These are phyloP conservation scores for Perognathus longimembris DNA, from an alignment of 2,113 vertebrate genomes.

Conservation along the genomic window DNA sequence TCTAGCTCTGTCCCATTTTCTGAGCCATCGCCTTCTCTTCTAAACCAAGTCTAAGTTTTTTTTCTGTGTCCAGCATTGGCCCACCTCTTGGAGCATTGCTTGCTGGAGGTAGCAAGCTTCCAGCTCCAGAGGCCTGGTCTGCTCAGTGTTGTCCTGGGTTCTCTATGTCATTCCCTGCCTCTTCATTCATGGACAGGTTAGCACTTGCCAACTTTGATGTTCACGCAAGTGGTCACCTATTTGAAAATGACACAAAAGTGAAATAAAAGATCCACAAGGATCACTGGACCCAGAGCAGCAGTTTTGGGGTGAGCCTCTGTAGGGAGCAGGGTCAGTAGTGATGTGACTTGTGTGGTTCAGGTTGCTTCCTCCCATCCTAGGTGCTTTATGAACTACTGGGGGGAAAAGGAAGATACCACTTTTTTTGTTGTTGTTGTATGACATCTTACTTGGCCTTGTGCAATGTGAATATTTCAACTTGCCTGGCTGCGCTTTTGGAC, in stretches of 20 bases:
- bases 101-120: not conserved
- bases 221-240: accelerated
- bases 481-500: not conserved
- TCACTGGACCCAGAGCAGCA: not conserved
- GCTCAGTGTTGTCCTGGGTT: not conserved
- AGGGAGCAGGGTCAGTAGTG: not conserved
- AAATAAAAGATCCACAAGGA: accelerated
- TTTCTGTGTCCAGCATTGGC: accelerated
- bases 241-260: not conserved
- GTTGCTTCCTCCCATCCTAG: not conserved
- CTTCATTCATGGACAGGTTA: not conserved
- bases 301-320: not conserved
- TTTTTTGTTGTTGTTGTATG: accelerated
- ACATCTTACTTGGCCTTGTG: accelerated
- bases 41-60: not conserved
- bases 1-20: not conserved
- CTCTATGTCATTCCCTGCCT: not conserved
- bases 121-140: not conserved
- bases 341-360: not conserved
- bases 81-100: accelerated
- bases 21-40: not conserved
- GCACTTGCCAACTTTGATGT: not conserved
- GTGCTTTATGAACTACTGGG: not conserved
- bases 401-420: not conserved
- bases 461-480: not conserved